phyloP scores from a whole-genome alignment of 2,888 invertebrate genomes.

The Drosophila nr. medialis region DNA sequence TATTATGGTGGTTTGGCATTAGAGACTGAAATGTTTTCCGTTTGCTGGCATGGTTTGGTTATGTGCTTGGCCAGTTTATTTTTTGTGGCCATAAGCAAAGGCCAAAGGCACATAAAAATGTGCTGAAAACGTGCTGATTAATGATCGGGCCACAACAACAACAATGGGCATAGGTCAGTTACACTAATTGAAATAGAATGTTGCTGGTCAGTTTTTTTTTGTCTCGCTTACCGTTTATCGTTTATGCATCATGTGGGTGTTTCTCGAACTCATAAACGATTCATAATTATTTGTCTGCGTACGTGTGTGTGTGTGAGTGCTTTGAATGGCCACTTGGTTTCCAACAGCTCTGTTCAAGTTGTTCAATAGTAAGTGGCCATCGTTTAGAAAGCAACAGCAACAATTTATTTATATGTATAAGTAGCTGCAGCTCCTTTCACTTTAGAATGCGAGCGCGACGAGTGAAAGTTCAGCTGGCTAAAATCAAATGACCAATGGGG shows the following conservation, averaged over 20 bases:
- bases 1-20: slow-evolving; percentile 7
- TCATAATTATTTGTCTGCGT: slow-evolving; percentile 11
- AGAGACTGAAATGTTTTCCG: slow-evolving; percentile 33
- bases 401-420: slow-evolving; percentile 13
- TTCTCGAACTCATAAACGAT: slow-evolving; percentile 22
- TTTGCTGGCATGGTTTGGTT: slow-evolving; percentile 14
- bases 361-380: slow-evolving; percentile 35
- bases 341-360: slow-evolving; percentile 14
- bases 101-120: slow-evolving; percentile 27
- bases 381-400: slow-evolving; percentile 65
- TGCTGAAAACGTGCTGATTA: slow-evolving; percentile 74
- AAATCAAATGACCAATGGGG: not conserved
- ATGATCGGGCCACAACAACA: slow-evolving; percentile 54
- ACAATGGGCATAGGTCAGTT: slow-evolving; percentile 76
- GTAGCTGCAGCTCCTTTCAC: slow-evolving; percentile 62
- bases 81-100: slow-evolving; percentile 46
- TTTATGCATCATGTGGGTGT: slow-evolving; percentile 46
- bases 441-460: slow-evolving; percentile 59
- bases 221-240: slow-evolving; percentile 13
- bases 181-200: slow-evolving; percentile 79
- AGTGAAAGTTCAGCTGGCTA: slow-evolving; percentile 59
- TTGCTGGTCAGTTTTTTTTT: slow-evolving; percentile 31
- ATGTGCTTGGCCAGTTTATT: slow-evolving; percentile 20
- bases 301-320: slow-evolving; percentile 6
- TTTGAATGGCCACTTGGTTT: slow-evolving; percentile 47